Conservation (phyloP, 1,140 invertebrate genomes). For the Scaptomyza hsui region DNA sequence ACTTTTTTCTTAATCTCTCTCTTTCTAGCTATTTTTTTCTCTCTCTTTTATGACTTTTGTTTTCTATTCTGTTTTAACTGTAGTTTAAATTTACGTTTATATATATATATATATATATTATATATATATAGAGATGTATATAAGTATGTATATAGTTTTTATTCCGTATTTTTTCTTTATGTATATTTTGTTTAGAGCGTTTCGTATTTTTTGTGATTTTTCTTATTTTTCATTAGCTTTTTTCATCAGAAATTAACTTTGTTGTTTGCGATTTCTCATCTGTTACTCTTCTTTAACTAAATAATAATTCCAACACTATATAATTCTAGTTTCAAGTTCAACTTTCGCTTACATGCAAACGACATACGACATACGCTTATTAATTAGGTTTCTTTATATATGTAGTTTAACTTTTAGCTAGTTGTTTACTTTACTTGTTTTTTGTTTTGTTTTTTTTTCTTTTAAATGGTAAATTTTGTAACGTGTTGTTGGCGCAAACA, state of each 20-base stretch:
- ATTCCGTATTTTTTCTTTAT: constrained; percentile 30
- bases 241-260: constrained; percentile 44
- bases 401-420: constrained; percentile 83
- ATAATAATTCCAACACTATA: constrained; percentile 83
- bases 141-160: constrained; percentile 50
- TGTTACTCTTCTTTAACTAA: constrained; percentile 66
- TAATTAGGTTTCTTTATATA: constrained; percentile 81
- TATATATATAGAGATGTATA: constrained; percentile 44
- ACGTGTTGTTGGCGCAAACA: constrained; percentile 51
- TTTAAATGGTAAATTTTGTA: constrained; percentile 79
- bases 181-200: constrained; percentile 70
- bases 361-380: constrained; percentile 79
- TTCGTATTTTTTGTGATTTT: constrained; percentile 65
- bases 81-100: constrained; percentile 78
- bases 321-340: constrained; percentile 83
- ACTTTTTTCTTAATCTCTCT: constrained; percentile 42
- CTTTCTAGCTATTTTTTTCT: constrained; percentile 43
- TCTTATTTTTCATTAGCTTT: constrained; percentile 27
- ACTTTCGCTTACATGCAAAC: constrained; percentile 83
- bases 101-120: constrained; percentile 57
- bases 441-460: constrained; percentile 60
- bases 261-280: constrained; percentile 60
- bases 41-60: constrained; percentile 49
- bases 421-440: constrained; percentile 65
- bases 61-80: constrained; percentile 62